phyloP scores from a whole-genome alignment of 2,113 vertebrate species.

The Regulus satrapa region DNA sequence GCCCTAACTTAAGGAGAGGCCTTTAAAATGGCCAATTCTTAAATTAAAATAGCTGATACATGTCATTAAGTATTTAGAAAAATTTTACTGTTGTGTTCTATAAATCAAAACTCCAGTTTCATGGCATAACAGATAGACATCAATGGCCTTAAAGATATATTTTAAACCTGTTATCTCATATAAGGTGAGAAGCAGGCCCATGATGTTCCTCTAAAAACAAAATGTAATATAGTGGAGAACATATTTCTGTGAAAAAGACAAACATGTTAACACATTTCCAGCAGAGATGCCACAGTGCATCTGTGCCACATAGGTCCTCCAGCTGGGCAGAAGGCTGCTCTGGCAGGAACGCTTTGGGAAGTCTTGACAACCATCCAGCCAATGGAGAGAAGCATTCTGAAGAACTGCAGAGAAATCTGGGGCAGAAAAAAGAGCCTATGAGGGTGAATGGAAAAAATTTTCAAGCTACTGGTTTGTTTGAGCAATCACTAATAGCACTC shows the following conservation, averaged over 20 bases:
- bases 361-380: background rate
- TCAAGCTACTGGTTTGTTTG: background rate
- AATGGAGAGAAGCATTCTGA: background rate
- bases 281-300: background rate
- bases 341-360: background rate
- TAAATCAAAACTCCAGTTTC: background rate
- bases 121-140: background rate
- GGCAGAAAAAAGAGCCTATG: background rate
- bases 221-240: background rate
- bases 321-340: background rate
- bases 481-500: background rate
- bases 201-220: background rate
- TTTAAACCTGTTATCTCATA: background rate
- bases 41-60: background rate
- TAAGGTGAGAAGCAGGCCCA: background rate
- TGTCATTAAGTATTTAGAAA: background rate
- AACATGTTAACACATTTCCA: accelerated
- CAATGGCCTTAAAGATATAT: background rate
- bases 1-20: background rate
- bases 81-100: background rate
- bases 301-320: accelerated
- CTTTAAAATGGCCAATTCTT: background rate
- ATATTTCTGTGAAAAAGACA: background rate
- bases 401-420: background rate
- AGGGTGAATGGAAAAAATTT: background rate